These are phyloP conservation scores for Dolichallabes microphthalmus DNA, from an alignment of 2,113 vertebrate genomes.

Conservation along the genomic window DNA sequence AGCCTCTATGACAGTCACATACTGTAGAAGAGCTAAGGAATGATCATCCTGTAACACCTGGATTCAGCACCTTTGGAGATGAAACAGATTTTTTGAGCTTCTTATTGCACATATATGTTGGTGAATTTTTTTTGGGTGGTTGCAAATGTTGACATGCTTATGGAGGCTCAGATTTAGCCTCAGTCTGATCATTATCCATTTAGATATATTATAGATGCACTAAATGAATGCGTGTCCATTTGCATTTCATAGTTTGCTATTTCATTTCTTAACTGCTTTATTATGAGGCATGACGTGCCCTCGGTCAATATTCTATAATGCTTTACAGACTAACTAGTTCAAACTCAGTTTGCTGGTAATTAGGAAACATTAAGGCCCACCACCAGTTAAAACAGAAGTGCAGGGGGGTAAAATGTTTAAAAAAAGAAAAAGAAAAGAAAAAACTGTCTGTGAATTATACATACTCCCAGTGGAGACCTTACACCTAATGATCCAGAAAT, in stretches of 20 bases:
- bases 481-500: slow-evolving; percentile 54
- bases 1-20: slow-evolving; percentile 3
- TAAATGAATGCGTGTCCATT: slow-evolving; percentile 15
- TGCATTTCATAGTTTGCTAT: slow-evolving; percentile 34
- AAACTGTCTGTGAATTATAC: slow-evolving; percentile 44
- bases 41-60: slow-evolving; percentile 23
- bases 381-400: slow-evolving; percentile 50
- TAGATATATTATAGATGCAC: slow-evolving; percentile 15
- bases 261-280: slow-evolving; percentile 43
- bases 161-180: neutral
- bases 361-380: slow-evolving; percentile 54
- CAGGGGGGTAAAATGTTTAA: slow-evolving; percentile 13
- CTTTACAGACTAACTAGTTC: slow-evolving; percentile 50
- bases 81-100: neutral
- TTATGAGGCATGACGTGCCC: slow-evolving; percentile 36
- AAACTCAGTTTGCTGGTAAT: slow-evolving; percentile 47
- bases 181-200: neutral
- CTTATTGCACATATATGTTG: neutral
- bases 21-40: neutral
- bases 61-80: neutral
- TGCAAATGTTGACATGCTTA: neutral
- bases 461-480: slow-evolving; percentile 51
- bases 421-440: neutral
- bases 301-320: slow-evolving; percentile 45
- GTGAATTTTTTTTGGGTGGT: neutral